Conservation (phyloP, 2,888 invertebrate species). For the Erpobdella octoculata region DNA sequence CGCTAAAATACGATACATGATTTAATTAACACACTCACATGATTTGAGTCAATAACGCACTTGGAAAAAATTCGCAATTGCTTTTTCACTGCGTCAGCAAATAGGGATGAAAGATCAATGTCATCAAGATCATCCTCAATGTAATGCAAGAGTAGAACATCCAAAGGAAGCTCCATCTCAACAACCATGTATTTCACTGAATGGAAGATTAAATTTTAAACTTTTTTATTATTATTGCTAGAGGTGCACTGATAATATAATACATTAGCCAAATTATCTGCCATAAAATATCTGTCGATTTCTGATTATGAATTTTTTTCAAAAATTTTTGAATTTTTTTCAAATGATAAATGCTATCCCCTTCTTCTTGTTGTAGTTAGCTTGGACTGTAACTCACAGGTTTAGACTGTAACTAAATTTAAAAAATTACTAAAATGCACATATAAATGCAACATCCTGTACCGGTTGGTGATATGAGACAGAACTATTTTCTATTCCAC, state of each 20-base stretch:
- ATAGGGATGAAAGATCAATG: conserved; percentile 31
- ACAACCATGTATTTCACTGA: conserved; percentile 40
- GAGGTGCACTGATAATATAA: background rate
- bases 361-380: no score
- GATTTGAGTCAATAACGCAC: conserved; percentile 33
- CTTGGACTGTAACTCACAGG: no score
- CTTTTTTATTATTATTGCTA: conserved; percentile 9
- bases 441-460: no score
- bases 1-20: no score
- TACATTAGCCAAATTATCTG: background rate
- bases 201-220: conserved; percentile 18
- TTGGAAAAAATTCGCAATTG: conserved; percentile 41
- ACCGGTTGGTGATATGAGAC: no score
- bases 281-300: no score
- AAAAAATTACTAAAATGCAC: no score
- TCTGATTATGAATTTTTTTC: no score
- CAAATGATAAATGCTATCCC: no score
- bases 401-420: no score
- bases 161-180: conserved; percentile 39
- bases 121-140: conserved; percentile 34
- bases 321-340: no score
- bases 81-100: conserved; percentile 38
- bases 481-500: no score
- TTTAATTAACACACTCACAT: conserved; percentile 3
- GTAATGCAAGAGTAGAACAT: conserved; percentile 40